These are phyloP conservation scores for Liodrosophila aerea DNA, from an alignment of 2,888 invertebrate species.

Conservation along the genomic window DNA sequence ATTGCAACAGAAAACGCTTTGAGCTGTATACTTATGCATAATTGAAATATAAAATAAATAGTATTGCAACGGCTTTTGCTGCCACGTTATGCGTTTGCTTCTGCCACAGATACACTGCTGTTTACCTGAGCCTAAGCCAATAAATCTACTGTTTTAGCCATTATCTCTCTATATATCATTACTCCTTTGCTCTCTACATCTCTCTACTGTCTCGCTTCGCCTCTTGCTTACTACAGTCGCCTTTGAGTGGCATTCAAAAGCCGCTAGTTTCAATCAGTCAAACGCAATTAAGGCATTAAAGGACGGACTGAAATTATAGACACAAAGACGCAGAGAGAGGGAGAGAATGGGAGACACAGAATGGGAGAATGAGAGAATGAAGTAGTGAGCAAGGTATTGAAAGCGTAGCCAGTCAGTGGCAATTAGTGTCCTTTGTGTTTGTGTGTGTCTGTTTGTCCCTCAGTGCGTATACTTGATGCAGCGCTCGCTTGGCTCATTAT, in stretches of 20 bases:
- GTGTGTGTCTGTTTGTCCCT: constrained; percentile 10
- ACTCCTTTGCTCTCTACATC: not conserved
- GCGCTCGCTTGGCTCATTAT: constrained; percentile 57
- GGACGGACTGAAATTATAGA: constrained; percentile 22
- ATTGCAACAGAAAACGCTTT: no score
- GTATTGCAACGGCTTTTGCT: no score
- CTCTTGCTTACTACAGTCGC: constrained; percentile 1
- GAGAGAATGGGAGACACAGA: not conserved
- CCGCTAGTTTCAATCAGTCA: constrained; percentile 63
- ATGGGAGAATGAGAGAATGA: not conserved
- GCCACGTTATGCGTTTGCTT: no score
- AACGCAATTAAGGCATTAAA: constrained; percentile 66
- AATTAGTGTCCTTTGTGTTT: constrained; percentile 42
- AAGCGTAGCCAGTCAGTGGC: constrained; percentile 6
- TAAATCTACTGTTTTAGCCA: no score
- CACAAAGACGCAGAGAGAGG: not conserved
- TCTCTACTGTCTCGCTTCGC: not conserved
- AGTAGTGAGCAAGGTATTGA: constrained; percentile 3
- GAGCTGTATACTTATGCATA: no score
- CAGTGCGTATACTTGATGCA: constrained; percentile 22
- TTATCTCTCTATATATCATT: no score
- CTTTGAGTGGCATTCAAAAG: constrained; percentile 40
- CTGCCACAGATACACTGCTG: no score
- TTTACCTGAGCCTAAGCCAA: no score
- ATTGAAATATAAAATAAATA: no score